Evolutionary conservation across 53 echinoderm and acorn worm genomes (phyloP).

Genomic region (Paracentrotus lividus): DNA sequence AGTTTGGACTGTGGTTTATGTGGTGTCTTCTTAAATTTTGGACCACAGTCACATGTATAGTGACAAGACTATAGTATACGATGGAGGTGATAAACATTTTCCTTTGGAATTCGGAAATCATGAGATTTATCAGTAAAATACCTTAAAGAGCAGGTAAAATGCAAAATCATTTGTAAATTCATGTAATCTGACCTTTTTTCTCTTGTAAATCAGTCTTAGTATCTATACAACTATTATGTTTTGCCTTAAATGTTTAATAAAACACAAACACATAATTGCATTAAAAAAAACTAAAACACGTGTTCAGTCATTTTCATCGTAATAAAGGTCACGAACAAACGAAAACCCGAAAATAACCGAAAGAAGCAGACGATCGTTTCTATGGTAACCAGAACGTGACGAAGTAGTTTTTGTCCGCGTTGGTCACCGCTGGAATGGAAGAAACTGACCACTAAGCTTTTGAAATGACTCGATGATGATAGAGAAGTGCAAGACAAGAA

Average conservation of each 20-base stretch:
- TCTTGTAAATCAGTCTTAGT: too few relatives aligned
- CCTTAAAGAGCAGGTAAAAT: too few relatives aligned
- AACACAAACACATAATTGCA: too few relatives aligned
- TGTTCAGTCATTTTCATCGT: neutral
- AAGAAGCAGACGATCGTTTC: neutral
- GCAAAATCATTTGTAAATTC: too few relatives aligned
- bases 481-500: slow-evolving; percentile 37
- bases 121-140: too few relatives aligned
- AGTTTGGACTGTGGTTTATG: neutral
- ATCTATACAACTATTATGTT: too few relatives aligned
- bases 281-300: too few relatives aligned
- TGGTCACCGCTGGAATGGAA: slow-evolving; percentile 57
- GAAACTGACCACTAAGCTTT: slow-evolving; percentile 40
- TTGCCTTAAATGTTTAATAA: too few relatives aligned
- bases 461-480: neutral
- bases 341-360: neutral
- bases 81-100: neutral
- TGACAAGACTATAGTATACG: neutral
- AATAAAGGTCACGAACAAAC: neutral
- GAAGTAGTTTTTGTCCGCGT: slow-evolving; percentile 20
- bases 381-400: neutral
- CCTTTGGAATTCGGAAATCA: too few relatives aligned
- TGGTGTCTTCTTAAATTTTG: neutral
- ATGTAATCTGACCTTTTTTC: too few relatives aligned
- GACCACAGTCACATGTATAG: slow-evolving; percentile 15